Evolutionary conservation across 1,140 invertebrate species (phyloP).

Genomic region (Calephelis nemesis): DNA sequence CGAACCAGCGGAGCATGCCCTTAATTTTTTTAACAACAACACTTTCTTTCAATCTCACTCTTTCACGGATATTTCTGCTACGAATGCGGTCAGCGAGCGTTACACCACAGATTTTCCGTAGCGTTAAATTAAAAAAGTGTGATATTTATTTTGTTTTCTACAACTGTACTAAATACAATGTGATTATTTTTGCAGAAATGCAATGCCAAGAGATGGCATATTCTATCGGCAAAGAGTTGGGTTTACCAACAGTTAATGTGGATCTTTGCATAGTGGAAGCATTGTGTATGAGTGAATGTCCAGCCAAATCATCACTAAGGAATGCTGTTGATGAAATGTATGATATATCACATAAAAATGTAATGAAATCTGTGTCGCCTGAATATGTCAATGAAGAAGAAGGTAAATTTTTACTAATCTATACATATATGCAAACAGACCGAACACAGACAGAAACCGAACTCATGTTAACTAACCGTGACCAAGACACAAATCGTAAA

Average conservation of each 20-base stretch:
- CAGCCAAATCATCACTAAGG: constrained; percentile 45
- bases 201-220: constrained; percentile 66
- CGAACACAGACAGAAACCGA: too few relatives aligned
- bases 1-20: too few relatives aligned
- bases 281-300: constrained; percentile 43
- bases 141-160: not conserved
- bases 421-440: constrained; percentile 5
- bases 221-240: constrained; percentile 50
- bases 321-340: constrained; percentile 55
- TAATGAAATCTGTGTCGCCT: constrained; percentile 34
- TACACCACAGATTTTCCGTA: too few relatives aligned
- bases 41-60: too few relatives aligned
- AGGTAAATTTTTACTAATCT: constrained; percentile 5
- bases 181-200: constrained; percentile 43
- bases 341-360: constrained; percentile 36
- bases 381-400: not conserved
- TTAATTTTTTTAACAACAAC: too few relatives aligned
- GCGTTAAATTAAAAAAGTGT: too few relatives aligned
- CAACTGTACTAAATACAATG: not conserved
- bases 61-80: too few relatives aligned
- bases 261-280: constrained; percentile 60
- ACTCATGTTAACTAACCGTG: too few relatives aligned
- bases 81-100: too few relatives aligned
- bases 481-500: too few relatives aligned
- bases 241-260: constrained; percentile 54